Conservation (phyloP, 2,888 invertebrate species). For the Cristatella mucedo region DNA sequence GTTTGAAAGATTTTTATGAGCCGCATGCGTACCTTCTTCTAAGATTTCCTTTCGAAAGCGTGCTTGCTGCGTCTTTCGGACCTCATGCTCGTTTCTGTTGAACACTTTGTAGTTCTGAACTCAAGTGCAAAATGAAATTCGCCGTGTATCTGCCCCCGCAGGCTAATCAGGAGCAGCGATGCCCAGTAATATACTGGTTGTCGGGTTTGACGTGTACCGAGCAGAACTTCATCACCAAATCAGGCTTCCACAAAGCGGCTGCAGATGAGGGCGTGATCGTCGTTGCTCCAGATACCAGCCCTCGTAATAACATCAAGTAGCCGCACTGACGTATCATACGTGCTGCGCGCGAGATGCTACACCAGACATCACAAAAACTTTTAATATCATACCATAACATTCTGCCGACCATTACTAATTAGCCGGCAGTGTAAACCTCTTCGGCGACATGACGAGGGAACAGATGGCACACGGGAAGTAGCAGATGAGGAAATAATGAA, state of each 20-base stretch:
- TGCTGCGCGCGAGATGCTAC: neutral
- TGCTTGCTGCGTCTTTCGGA: neutral
- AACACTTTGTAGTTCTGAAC: constrained; percentile 48
- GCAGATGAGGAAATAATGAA: no score
- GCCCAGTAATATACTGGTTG: constrained; percentile 75
- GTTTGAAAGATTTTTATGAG: neutral
- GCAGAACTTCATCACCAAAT: constrained; percentile 83
- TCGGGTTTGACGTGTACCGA: constrained; percentile 76
- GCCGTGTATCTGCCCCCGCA: constrained; percentile 74
- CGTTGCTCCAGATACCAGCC: constrained; percentile 89
- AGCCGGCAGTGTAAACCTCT: no score
- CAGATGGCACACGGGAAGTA: no score
- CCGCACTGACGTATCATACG: no score
- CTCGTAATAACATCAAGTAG: constrained; percentile 41
- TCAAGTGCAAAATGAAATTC: constrained; percentile 82
- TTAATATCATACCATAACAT: neutral
- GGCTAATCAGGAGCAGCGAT: constrained; percentile 33
- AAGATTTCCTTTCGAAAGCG: constrained; percentile 1
- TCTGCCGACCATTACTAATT: no score
- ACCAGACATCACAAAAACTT: neutral
- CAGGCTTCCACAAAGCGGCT: constrained; percentile 83
- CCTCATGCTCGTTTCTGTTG: neutral
- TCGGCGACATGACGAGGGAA: no score
- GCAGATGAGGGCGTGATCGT: constrained; percentile 67
- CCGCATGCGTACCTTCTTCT: neutral